Evolutionary conservation across 1,140 invertebrate species (phyloP).

Genomic region (Drosophila kikkawai): DNA sequence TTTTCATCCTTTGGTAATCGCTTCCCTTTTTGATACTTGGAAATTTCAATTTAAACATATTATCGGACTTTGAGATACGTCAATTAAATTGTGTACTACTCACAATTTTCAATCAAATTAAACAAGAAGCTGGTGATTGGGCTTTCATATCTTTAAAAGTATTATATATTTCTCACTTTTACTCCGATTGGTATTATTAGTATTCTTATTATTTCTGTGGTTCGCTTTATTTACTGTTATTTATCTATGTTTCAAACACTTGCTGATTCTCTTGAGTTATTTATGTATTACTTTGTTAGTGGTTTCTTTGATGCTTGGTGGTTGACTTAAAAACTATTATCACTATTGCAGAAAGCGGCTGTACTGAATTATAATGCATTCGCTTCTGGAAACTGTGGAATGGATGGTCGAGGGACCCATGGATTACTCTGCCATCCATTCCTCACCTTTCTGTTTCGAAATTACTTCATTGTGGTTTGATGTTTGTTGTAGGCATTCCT

Average conservation of each 20-base stretch:
- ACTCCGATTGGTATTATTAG: constrained; percentile 5
- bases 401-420: constrained; percentile 5
- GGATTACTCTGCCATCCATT: background rate
- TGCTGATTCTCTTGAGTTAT: constrained; percentile 58
- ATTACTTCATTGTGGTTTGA: constrained; percentile 57
- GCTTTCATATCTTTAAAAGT: constrained; percentile 19
- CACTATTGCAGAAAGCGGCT: constrained; percentile 85
- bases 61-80: constrained; percentile 28
- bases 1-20: constrained; percentile 27
- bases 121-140: constrained; percentile 48
- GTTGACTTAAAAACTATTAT: constrained; percentile 85
- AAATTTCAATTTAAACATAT: constrained; percentile 64
- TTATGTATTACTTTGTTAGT: constrained; percentile 27
- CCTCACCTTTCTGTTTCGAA: constrained; percentile 36
- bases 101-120: constrained; percentile 50
- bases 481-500: constrained; percentile 68
- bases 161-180: constrained; percentile 10
- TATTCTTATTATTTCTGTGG: constrained; percentile 29
- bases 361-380: constrained; percentile 67
- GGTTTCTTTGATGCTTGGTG: constrained; percentile 62
- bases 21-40: constrained; percentile 59
- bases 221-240: constrained; percentile 48
- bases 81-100: constrained; percentile 12
- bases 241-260: constrained; percentile 59
- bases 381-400: constrained; percentile 13